Evolutionary conservation across 1,140 invertebrate genomes (phyloP), one percentile per base, ranked within the genome.

Genomic region (Drosophila punjabiensis): DNA sequence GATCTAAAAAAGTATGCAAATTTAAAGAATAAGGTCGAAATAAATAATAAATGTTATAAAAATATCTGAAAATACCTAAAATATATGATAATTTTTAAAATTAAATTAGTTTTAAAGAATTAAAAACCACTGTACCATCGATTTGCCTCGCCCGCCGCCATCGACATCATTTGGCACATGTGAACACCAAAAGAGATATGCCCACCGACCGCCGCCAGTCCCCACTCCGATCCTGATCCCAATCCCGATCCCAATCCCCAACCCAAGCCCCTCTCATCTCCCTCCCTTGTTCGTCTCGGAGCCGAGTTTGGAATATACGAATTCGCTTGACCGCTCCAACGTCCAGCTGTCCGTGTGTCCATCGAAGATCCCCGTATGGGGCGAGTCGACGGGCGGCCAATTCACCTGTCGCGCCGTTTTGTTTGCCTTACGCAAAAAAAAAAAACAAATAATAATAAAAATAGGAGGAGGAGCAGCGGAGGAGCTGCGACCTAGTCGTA

Each of bases 321-420:
- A 55, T 59, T 70, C 45, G 70, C 37, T 65, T 55, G 68, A 50
- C 55, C 64, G 75, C 60, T 60, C 52, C 53, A 62, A 47, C 59
- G 68, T 73, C 35, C 45, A 30, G 67, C 58, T 55, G 69, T 47
- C 41, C 28, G 67, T 18, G 45, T 41, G 20, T 62, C 58, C 32
- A 62, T 62, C 56, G 41, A 62, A 62, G 35, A 62, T 74, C 76
- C 64, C 76, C 82, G 85, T 90, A 89, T 90, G 81, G 81, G 79
- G 81, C 86, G 71, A 90, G 75, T 88, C 85, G 53, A 89, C 85
- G 86, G 85, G 85, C 85, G 86, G 85, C 79, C 85, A 76, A 89
- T 89, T 89, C 85, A 89, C 85, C 85, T 89, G 85, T 89, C 85
- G 86, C 86, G 59, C 61, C 60, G 73, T 89, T 86, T 89, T 89